phyloP scores from a whole-genome alignment of 1,140 invertebrate species.

The Drosophila willistoni region DNA sequence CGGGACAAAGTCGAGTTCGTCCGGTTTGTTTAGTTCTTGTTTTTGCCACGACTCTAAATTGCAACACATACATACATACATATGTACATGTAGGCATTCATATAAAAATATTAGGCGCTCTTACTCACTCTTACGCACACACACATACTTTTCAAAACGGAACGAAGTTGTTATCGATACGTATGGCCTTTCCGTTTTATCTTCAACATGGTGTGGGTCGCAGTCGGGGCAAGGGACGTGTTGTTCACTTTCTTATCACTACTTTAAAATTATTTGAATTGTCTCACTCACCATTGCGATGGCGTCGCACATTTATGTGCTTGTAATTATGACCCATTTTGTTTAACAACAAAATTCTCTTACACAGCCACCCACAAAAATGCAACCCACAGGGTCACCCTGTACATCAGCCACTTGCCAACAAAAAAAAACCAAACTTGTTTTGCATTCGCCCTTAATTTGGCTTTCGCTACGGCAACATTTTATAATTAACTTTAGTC shows the following conservation, averaged over 20 bases:
- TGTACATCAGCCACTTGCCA: conserved; percentile 29
- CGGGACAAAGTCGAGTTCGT: not conserved
- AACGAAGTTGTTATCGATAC: conserved; percentile 15
- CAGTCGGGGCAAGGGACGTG: not conserved
- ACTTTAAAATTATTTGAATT: conserved; percentile 22
- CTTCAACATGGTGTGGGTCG: conserved; percentile 25
- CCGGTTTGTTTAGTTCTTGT: conserved; percentile 50
- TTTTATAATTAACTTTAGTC: not conserved
- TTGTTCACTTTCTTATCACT: conserved; percentile 31
- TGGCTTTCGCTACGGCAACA: not conserved
- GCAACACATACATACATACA: conserved; percentile 5
- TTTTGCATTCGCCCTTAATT: not conserved
- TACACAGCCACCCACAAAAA: not conserved
- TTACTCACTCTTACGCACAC: conserved; percentile 13
- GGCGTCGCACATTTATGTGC: conserved; percentile 33
- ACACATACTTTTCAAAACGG: conserved; percentile 25
- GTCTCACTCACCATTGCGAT: conserved; percentile 58
- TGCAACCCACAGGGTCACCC: conserved; percentile 20
- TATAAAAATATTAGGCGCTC: conserved; percentile 29
- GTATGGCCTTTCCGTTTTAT: conserved; percentile 24
- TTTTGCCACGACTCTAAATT: conserved; percentile 33
- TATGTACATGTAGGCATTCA: conserved; percentile 5
- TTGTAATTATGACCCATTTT: conserved; percentile 56
- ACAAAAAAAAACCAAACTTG: not conserved
- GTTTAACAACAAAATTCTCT: conserved; percentile 6